Conservation (phyloP, 2,888 invertebrate genomes). For the Xestia xanthographa region DNA sequence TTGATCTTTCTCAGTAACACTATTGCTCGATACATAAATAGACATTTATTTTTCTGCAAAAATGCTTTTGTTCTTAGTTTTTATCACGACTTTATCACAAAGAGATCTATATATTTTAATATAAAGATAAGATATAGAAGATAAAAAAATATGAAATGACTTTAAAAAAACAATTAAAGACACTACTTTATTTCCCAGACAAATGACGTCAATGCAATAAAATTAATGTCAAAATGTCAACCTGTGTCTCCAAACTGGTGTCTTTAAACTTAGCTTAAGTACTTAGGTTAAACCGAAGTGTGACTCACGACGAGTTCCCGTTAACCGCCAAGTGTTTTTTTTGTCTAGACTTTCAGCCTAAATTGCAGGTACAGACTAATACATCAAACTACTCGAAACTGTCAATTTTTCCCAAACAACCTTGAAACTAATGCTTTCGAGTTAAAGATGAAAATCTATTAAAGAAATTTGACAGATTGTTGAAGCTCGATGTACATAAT, state of each 20-base stretch:
- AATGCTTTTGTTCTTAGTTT: background rate
- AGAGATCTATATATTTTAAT: background rate
- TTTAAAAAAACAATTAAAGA: background rate
- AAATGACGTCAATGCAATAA: slow-evolving; percentile 23
- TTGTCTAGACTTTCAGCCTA: slow-evolving; percentile 23
- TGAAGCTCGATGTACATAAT: background rate
- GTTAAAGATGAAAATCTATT: no score
- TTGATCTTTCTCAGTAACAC: no score
- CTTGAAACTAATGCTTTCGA: no score
- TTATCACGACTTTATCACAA: background rate
- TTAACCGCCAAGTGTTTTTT: slow-evolving; percentile 30
- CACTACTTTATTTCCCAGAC: background rate
- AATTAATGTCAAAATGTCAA: slow-evolving; percentile 25
- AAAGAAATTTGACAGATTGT: background rate
- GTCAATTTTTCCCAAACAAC: background rate
- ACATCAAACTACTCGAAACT: background rate
- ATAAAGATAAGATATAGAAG: background rate
- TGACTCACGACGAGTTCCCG: slow-evolving; percentile 44
- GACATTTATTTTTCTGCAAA: background rate
- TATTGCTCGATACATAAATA: no score
- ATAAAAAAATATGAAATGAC: background rate
- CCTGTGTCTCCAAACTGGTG: background rate
- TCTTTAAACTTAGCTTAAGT: slow-evolving; percentile 39
- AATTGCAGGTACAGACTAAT: background rate
- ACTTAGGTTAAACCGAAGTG: slow-evolving; percentile 33